Conservation (phyloP, 2,888 invertebrate species). For the Microctonus hyperodae region DNA sequence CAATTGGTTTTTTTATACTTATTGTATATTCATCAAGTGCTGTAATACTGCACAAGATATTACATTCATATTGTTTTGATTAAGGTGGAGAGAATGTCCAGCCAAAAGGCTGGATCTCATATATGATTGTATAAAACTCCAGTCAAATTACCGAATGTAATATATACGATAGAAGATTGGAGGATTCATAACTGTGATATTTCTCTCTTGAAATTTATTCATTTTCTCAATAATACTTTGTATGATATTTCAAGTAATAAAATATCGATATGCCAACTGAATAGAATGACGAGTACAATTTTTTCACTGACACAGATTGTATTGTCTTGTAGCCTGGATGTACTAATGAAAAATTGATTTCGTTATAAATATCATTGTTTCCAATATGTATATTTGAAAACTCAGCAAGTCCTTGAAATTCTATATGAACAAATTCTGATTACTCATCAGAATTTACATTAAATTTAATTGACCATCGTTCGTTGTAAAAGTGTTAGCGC, state of each 20-base stretch:
- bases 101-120: constrained; percentile 43
- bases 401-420: constrained; percentile 61
- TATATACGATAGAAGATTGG: constrained; percentile 36
- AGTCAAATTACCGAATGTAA: constrained; percentile 32
- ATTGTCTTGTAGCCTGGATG: constrained; percentile 57
- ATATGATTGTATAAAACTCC: constrained; percentile 46
- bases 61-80: constrained; percentile 40
- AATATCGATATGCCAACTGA: constrained; percentile 47
- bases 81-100: constrained; percentile 45
- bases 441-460: constrained; percentile 59
- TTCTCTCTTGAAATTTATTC: not conserved
- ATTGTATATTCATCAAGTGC: constrained; percentile 18
- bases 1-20: constrained; percentile 7
- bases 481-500: constrained; percentile 55
- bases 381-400: constrained; percentile 56
- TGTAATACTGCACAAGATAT: constrained; percentile 35
- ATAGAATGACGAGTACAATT: constrained; percentile 60
- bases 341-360: constrained; percentile 55
- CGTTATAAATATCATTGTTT: constrained; percentile 46
- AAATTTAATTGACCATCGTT: constrained; percentile 63
- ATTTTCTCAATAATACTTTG: not conserved
- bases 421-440: constrained; percentile 51
- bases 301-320: constrained; percentile 55
- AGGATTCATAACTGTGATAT: constrained; percentile 37
- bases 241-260: not conserved